phyloP scores from a whole-genome alignment of 2,113 vertebrate genomes.

The Argyrosomus japonicus region DNA sequence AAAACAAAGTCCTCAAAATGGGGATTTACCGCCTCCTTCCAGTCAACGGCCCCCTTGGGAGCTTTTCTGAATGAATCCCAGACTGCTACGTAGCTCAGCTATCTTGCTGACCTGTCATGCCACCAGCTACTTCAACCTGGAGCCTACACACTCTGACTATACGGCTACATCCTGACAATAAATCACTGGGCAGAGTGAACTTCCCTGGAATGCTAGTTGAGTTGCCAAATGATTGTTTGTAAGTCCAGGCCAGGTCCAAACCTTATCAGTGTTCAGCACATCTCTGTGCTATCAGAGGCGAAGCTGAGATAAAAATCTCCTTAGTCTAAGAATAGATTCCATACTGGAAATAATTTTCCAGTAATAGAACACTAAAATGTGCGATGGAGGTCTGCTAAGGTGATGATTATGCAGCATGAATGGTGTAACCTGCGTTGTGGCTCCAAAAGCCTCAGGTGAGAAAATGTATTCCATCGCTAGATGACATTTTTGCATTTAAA shows the following conservation, averaged over 20 bases:
- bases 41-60: slow-evolving; percentile 73
- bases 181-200: slow-evolving; percentile 69
- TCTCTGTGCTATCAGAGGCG: slow-evolving; percentile 63
- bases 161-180: slow-evolving; percentile 74
- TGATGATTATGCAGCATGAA: not conserved
- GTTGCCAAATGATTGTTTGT: slow-evolving; percentile 73
- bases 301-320: slow-evolving; percentile 57
- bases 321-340: slow-evolving; percentile 22
- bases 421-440: slow-evolving; percentile 14
- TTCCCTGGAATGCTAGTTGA: slow-evolving; percentile 76
- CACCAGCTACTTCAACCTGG: slow-evolving; percentile 73
- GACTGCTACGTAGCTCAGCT: slow-evolving; percentile 60
- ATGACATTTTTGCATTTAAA: slow-evolving; percentile 14
- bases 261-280: slow-evolving; percentile 77
- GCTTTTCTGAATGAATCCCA: slow-evolving; percentile 76
- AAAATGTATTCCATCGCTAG: not conserved
- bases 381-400: not conserved
- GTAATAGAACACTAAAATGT: slow-evolving; percentile 10
- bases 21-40: slow-evolving; percentile 73
- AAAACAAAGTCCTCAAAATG: slow-evolving; percentile 65
- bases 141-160: slow-evolving; percentile 62
- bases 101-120: slow-evolving; percentile 74
- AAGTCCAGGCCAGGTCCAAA: slow-evolving; percentile 81
- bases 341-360: slow-evolving; percentile 15
- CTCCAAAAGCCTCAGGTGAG: slow-evolving; percentile 19